phyloP scores from a whole-genome alignment of 2,888 invertebrate species.

The Stenodera caucasica region DNA sequence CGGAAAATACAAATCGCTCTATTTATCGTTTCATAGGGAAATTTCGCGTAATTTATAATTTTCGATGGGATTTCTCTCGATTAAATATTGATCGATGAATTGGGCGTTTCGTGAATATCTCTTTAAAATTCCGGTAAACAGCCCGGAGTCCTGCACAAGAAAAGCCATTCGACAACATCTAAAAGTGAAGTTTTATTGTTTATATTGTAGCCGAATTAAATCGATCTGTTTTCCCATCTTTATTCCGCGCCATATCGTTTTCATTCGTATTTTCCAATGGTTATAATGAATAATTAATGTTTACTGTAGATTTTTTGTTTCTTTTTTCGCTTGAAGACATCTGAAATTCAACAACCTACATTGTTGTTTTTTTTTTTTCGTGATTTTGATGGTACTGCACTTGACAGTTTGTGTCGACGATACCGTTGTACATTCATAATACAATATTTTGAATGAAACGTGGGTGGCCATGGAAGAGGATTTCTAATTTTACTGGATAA shows the following conservation, averaged over 20 bases:
- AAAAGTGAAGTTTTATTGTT: not conserved
- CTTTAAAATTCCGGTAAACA: no score
- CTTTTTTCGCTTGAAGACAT: not conserved
- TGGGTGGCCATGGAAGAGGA: not conserved
- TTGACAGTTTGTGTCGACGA: not conserved
- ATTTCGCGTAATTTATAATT: no score
- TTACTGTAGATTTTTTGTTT: not conserved
- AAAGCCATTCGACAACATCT: not conserved
- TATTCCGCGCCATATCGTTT: no score
- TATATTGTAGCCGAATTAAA: not conserved
- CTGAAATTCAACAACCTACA: not conserved
- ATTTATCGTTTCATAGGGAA: no score
- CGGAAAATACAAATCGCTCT: no score
- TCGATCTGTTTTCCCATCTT: not conserved
- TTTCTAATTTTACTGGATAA: not conserved
- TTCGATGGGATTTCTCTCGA: no score
- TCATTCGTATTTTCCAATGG: not conserved
- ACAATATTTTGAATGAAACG: not conserved
- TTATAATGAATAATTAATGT: not conserved
- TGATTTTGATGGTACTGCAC: not conserved
- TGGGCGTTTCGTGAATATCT: no score
- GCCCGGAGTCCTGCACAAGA: not conserved
- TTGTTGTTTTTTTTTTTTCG: not conserved
- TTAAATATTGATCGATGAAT: no score
- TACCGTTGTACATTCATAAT: not conserved